Evolutionary conservation across 2,113 vertebrate species (phyloP).

Genomic region (Tenrec ecaudatus): DNA sequence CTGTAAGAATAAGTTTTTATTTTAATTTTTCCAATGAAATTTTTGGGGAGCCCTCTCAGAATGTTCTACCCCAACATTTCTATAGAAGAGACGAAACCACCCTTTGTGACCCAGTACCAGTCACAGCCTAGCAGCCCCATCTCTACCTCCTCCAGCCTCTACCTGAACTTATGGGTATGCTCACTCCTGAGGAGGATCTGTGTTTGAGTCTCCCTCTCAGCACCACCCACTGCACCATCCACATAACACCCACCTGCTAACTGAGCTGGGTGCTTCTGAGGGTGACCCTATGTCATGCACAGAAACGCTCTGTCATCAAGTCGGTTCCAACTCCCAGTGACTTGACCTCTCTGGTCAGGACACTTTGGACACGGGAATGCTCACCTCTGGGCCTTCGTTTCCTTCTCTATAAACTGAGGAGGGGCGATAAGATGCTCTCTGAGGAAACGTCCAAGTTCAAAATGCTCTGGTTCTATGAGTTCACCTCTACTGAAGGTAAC

Average conservation of each 20-base stretch:
- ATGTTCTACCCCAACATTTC: not conserved
- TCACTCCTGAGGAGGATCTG: not conserved
- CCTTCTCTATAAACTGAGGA: not conserved
- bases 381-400: not conserved
- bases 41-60: not conserved
- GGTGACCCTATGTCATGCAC: not conserved
- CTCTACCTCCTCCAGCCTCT: not conserved
- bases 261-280: not conserved
- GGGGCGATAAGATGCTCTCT: not conserved
- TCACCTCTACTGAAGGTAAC: not conserved
- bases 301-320: not conserved
- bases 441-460: slow-evolving; percentile 23
- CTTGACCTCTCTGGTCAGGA: not conserved
- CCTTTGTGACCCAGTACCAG: not conserved
- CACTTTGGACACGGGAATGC: not conserved
- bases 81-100: not conserved
- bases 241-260: not conserved
- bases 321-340: not conserved
- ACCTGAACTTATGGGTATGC: too few species aligned
- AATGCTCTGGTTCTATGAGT: not conserved
- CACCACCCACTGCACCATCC: too few species aligned
- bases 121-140: too few species aligned
- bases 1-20: slow-evolving; percentile 14
- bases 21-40: slow-evolving; percentile 12
- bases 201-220: not conserved